Conservation (phyloP, 2,797 vertebrate species). For the Cryptoblepharus egeriae region DNA sequence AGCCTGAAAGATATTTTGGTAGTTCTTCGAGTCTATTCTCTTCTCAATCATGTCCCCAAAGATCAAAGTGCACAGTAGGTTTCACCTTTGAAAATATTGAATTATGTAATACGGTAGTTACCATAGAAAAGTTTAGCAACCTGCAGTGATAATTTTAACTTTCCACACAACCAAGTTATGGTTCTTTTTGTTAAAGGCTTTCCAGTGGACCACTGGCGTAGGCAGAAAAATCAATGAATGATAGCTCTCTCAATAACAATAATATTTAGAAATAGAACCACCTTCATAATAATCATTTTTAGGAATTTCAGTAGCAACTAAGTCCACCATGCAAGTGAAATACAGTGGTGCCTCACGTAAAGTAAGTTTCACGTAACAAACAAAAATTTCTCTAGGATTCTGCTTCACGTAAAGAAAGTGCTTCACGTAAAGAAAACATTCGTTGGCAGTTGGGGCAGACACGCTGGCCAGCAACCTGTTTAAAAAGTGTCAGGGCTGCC, state of each 20-base stretch:
- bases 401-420: too few species aligned
- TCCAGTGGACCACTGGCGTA: neutral
- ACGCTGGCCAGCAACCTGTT: too few species aligned
- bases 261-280: neutral
- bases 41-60: slow-evolving; percentile 80
- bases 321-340: too few species aligned
- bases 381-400: too few species aligned
- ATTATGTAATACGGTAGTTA: neutral
- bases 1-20: slow-evolving; percentile 75
- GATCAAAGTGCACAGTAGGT: slow-evolving; percentile 80
- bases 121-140: neutral
- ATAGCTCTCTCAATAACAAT: neutral
- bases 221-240: neutral
- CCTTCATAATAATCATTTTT: neutral
- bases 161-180: neutral
- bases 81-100: slow-evolving; percentile 31
- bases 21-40: slow-evolving; percentile 82
- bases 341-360: too few species aligned
- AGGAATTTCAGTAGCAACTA: neutral
- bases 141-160: neutral
- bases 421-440: too few species aligned
- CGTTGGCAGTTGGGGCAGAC: too few species aligned
- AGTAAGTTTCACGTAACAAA: too few species aligned
- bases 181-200: neutral
- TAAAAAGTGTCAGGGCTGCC: too few species aligned